Percentiles rank a stretch among this genome's conserved stretches.
These are phyloP conservation scores for Bursaphelenchus okinawaensis DNA, from an alignment of 2,888 invertebrate genomes.

Conservation along the genomic window DNA sequence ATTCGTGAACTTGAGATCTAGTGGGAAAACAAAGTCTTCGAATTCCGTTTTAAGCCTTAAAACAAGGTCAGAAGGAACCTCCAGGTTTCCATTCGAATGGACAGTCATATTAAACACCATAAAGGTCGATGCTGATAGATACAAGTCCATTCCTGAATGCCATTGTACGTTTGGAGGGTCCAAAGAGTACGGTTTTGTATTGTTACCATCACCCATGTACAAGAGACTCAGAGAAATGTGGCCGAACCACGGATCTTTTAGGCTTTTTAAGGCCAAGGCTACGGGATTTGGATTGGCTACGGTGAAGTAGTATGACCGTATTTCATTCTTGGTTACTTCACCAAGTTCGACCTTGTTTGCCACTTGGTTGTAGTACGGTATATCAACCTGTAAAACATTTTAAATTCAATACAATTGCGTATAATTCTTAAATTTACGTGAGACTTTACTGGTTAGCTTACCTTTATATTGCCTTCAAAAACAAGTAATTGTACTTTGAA, in stretches of 20 bases:
- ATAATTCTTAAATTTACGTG: background rate
- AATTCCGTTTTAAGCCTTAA: conserved; percentile 61
- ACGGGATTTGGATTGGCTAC: conserved; percentile 74
- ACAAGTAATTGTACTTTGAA: conserved; percentile 69
- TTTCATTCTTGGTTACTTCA: conserved; percentile 61
- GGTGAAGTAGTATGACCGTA: conserved; percentile 62
- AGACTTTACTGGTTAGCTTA: conserved; percentile 32
- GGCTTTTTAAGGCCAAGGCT: conserved; percentile 64
- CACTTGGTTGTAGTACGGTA: conserved; percentile 58
- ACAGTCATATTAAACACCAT: conserved; percentile 71
- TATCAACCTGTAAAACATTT: too few relatives aligned
- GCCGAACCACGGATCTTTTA: conserved; percentile 28
- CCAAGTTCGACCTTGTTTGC: conserved; percentile 62
- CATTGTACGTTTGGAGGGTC: background rate
- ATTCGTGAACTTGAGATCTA: conserved; percentile 4
- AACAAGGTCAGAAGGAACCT: conserved; percentile 12
- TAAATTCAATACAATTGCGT: too few relatives aligned
- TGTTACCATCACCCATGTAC: conserved; percentile 37
- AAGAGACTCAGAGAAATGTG: conserved; percentile 52
- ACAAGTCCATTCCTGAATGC: conserved; percentile 34
- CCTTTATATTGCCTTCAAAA: conserved; percentile 69
- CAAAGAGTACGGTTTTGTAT: conserved; percentile 6
- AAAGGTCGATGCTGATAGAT: conserved; percentile 58
- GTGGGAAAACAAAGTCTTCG: conserved; percentile 67
- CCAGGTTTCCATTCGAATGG: conserved; percentile 60